Percentiles rank a stretch among this genome's conserved stretches.
Conservation (phyloP, 2,797 vertebrate genomes). For the Danio tinwini region DNA sequence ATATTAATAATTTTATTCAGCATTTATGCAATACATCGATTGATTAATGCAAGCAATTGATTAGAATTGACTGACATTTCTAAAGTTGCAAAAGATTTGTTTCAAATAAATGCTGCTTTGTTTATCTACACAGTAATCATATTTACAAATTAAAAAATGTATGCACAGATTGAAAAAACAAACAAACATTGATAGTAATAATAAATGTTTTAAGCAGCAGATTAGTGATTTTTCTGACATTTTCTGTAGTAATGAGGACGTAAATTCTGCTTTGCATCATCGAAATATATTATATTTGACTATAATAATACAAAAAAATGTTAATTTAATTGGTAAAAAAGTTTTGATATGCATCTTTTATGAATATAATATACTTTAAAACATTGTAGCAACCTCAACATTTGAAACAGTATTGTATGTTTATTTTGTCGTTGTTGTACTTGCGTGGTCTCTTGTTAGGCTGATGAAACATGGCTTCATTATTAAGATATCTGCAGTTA, state of each 20-base stretch:
- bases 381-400: neutral
- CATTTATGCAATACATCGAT: neutral
- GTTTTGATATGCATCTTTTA: neutral
- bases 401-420: neutral
- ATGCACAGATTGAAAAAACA: too few species aligned
- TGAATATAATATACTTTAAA: neutral
- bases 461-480: neutral
- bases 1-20: too few species aligned
- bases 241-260: neutral
- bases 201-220: neutral
- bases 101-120: too few species aligned
- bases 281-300: neutral
- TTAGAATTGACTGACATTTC: too few species aligned
- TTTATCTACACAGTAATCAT: too few species aligned
- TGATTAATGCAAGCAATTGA: too few species aligned
- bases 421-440: neutral
- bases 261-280: neutral
- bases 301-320: neutral
- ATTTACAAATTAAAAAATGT: too few species aligned
- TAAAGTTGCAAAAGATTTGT: too few species aligned
- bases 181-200: neutral
- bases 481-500: neutral
- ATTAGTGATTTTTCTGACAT: too few species aligned
- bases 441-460: neutral
- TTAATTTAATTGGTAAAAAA: neutral